Conservation (phyloP, 2,888 invertebrate species). For the Syrista parreyssii region DNA sequence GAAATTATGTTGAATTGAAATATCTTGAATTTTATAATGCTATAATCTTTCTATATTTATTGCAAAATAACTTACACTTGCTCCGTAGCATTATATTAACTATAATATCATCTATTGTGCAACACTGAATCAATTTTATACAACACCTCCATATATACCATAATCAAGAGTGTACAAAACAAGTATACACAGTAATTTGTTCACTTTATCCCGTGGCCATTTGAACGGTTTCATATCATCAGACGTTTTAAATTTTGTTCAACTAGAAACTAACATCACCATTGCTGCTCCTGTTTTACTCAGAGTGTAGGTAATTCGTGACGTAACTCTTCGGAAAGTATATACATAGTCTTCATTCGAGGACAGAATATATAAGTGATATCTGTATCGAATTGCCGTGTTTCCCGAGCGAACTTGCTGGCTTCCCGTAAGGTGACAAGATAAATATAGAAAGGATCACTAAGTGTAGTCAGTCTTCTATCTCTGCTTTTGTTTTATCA, state of each 20-base stretch:
- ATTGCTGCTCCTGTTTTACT: neutral
- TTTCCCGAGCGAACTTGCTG: constrained; percentile 5
- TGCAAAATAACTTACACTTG: too few species aligned
- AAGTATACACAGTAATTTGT: neutral
- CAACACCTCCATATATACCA: neutral
- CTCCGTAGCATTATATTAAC: too few species aligned
- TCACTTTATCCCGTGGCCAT: neutral
- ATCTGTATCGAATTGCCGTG: neutral
- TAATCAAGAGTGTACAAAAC: neutral
- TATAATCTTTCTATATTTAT: too few species aligned
- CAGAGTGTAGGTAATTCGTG: neutral
- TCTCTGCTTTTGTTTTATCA: too few species aligned
- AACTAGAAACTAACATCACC: neutral
- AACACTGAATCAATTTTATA: neutral
- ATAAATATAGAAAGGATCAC: constrained; percentile 9
- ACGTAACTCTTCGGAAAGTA: neutral
- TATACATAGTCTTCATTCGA: neutral
- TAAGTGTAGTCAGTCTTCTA: too few species aligned
- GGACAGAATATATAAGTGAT: neutral
- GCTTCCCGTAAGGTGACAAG: constrained; percentile 5
- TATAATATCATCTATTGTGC: neutral
- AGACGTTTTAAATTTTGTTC: neutral
- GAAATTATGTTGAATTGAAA: too few species aligned
- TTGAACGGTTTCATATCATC: neutral
- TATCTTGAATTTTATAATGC: too few species aligned